A percentile compares a stretch with the other conserved stretches of the same genome.
Evolutionary conservation across 2,797 vertebrate species (phyloP).

Genomic region (Tragelaphus oryx): DNA sequence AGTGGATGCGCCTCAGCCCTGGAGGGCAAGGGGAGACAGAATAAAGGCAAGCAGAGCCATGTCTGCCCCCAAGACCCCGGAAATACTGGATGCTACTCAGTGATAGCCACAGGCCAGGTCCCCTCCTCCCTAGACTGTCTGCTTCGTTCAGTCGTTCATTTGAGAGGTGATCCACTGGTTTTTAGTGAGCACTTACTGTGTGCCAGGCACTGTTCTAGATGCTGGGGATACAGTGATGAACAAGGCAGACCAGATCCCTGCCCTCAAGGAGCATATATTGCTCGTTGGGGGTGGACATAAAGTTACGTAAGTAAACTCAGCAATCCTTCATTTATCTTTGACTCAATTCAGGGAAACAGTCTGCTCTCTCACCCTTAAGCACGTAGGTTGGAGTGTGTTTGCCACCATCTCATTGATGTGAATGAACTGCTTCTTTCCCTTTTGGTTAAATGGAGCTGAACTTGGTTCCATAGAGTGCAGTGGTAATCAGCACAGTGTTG

Average conservation of each 20-base stretch:
- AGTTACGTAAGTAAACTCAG: too few relatives aligned
- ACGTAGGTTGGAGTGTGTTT: neutral
- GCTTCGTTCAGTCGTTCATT: fast-evolving
- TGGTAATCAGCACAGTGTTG: neutral
- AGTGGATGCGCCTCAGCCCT: fast-evolving
- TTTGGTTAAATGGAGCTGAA: neutral
- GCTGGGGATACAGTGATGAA: neutral
- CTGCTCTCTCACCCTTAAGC: neutral
- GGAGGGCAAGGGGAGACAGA: neutral
- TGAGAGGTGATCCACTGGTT: neutral
- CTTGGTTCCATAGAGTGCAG: neutral
- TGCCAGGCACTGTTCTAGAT: neutral
- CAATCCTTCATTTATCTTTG: neutral
- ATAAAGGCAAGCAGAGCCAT: neutral
- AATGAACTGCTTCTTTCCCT: neutral
- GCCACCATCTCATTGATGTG: fast-evolving
- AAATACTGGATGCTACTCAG: neutral
- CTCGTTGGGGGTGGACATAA: too few relatives aligned
- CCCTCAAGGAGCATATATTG: neutral
- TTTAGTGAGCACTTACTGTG: neutral
- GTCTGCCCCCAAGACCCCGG: neutral
- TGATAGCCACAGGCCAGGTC: neutral
- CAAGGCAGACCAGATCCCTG: neutral
- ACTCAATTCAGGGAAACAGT: neutral
- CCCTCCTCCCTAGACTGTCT: neutral